These are phyloP conservation scores for Atrichornis clamosus DNA, from an alignment of 2,113 vertebrate genomes.

Conservation along the genomic window DNA sequence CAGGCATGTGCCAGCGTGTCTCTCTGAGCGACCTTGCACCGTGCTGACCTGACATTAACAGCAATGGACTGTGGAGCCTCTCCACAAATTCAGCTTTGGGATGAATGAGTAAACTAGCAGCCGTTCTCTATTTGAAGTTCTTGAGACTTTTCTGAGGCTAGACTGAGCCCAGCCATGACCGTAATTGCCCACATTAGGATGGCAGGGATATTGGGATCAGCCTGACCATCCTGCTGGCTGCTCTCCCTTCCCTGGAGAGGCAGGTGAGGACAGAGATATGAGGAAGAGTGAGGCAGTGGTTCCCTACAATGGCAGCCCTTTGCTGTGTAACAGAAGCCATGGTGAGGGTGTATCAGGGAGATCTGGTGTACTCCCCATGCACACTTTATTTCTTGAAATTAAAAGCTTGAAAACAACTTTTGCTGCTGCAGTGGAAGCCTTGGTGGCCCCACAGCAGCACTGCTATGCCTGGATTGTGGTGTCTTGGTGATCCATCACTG, in stretches of 20 bases:
- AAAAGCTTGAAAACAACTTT: not conserved
- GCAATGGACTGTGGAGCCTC: not conserved
- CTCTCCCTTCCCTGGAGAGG: not conserved
- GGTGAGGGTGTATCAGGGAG: not conserved
- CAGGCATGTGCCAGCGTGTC: rapidly evolving
- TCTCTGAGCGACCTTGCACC: rapidly evolving
- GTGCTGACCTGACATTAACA: not conserved
- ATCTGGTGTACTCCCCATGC: rapidly evolving
- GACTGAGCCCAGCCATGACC: not conserved
- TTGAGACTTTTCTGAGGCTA: not conserved
- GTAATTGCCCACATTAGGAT: not conserved
- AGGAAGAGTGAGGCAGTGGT: not conserved
- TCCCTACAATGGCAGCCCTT: not conserved
- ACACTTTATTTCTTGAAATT: not conserved
- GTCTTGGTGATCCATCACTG: not conserved
- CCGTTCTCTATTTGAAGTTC: not conserved
- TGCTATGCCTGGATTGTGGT: not conserved
- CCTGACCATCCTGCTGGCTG: not conserved
- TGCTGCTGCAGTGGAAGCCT: not conserved
- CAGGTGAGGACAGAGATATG: not conserved
- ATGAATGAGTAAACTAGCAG: not conserved
- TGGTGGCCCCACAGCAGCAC: not conserved
- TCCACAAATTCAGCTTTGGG: not conserved
- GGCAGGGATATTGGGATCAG: not conserved
- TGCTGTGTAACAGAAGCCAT: not conserved